A percentile compares a stretch with the other conserved stretches of the same genome.
Evolutionary conservation across 2,797 vertebrate genomes (phyloP).

Genomic region (Lagodon rhomboides): DNA sequence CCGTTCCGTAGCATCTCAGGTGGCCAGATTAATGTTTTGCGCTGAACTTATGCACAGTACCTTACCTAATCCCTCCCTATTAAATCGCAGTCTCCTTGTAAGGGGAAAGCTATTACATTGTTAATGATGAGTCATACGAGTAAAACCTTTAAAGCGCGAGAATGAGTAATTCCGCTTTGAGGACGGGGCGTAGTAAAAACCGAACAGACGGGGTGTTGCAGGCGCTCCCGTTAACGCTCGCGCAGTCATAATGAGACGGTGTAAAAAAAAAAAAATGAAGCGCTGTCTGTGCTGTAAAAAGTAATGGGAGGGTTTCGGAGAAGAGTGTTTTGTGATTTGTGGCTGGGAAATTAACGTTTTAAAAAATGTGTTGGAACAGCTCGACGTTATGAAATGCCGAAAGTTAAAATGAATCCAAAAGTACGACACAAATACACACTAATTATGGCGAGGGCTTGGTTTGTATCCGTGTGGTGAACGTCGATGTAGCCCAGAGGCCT

Average conservation of each 20-base stretch:
- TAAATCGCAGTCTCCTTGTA: conserved; percentile 57
- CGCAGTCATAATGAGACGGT: conserved; percentile 28
- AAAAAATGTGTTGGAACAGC: background rate
- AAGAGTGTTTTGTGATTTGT: background rate
- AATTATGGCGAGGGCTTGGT: too few species aligned
- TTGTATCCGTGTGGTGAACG: too few species aligned
- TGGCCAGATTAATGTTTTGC: conserved; percentile 68
- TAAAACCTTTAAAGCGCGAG: conserved; percentile 41
- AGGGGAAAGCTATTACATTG: conserved; percentile 54
- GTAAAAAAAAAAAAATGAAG: conserved; percentile 42
- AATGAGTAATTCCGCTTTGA: conserved; percentile 39
- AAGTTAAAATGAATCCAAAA: background rate
- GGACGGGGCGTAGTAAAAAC: conserved; percentile 27
- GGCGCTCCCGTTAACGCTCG: background rate
- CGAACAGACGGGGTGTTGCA: conserved; percentile 15
- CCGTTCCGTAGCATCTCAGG: conserved; percentile 61
- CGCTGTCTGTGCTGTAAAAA: conserved; percentile 22
- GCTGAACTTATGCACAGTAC: conserved; percentile 29
- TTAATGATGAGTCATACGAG: conserved; percentile 54
- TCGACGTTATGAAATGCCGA: background rate
- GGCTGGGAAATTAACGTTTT: background rate
- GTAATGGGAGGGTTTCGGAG: conserved; percentile 1
- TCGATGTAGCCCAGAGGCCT: background rate
- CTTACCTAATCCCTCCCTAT: conserved; percentile 65
- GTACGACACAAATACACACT: background rate